Evolutionary conservation across 2,113 vertebrate species (phyloP).

Genomic region (Hyperoodon ampullatus): DNA sequence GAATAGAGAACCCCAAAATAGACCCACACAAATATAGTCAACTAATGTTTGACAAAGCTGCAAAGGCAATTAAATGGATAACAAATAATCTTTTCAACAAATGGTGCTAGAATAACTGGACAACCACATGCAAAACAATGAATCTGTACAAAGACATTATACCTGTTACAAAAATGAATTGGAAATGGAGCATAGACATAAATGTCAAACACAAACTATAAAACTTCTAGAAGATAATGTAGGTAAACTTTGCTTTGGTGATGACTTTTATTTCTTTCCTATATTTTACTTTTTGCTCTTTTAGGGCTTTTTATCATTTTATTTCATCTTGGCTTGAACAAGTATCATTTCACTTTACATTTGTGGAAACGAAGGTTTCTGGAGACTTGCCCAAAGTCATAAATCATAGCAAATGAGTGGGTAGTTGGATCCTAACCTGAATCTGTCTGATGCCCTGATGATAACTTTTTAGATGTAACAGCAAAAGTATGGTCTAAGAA

Average conservation of each 20-base stretch:
- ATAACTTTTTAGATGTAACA: background rate
- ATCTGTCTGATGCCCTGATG: background rate
- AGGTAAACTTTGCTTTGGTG: background rate
- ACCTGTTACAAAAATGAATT: background rate
- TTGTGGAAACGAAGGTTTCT: background rate
- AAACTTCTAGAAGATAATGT: background rate
- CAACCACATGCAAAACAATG: background rate
- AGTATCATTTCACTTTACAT: background rate
- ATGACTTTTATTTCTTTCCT: background rate
- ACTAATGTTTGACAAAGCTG: background rate
- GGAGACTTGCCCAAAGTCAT: background rate
- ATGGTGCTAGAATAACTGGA: background rate
- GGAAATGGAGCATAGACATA: background rate
- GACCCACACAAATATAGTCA: background rate
- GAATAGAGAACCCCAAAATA: background rate
- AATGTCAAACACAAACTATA: slow-evolving; percentile 16
- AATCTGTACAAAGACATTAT: background rate
- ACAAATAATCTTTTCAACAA: slow-evolving; percentile 30
- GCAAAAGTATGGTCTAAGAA: background rate
- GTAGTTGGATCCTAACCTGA: background rate
- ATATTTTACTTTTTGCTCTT: background rate
- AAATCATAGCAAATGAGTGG: background rate
- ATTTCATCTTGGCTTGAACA: background rate
- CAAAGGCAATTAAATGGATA: background rate
- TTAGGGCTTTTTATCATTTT: background rate